phyloP scores from a whole-genome alignment of 2,888 invertebrate species.

The Biston stratarius region DNA sequence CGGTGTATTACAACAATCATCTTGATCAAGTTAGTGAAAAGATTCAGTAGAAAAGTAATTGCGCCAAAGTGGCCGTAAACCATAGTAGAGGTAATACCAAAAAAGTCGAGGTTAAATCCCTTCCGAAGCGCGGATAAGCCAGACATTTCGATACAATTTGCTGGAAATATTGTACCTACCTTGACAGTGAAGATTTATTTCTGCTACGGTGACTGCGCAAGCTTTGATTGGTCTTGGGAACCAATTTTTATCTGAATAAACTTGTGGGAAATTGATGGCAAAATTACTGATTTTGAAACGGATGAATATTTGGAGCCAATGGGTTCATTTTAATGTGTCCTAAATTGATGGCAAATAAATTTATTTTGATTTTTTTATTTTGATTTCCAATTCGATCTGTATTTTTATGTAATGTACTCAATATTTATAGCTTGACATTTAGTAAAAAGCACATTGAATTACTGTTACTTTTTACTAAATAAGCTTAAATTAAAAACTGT shows the following conservation, averaged over 20 bases:
- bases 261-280: neutral
- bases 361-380: too few relatives aligned
- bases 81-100: conserved; percentile 32
- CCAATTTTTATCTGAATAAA: conserved; percentile 12
- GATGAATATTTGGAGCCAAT: too few relatives aligned
- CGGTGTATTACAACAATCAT: neutral
- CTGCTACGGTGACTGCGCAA: conserved; percentile 6
- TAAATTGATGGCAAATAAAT: too few relatives aligned
- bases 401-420: too few relatives aligned
- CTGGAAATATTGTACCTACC: conserved; percentile 40
- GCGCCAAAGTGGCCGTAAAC: conserved; percentile 31
- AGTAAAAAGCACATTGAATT: too few relatives aligned
- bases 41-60: conserved; percentile 24
- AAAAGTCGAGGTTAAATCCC: conserved; percentile 41
- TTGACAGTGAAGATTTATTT: conserved; percentile 30
- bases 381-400: too few relatives aligned
- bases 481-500: neutral
- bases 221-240: conserved; percentile 19
- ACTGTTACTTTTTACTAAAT: neutral
- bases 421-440: too few relatives aligned
- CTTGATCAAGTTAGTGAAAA: neutral
- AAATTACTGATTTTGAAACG: neutral
- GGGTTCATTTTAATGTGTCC: too few relatives aligned
- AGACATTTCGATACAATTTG: conserved; percentile 49
- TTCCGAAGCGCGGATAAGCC: conserved; percentile 42